These are phyloP conservation scores for Conus betulinus DNA, from an alignment of 1,140 invertebrate species.

Conservation along the genomic window DNA sequence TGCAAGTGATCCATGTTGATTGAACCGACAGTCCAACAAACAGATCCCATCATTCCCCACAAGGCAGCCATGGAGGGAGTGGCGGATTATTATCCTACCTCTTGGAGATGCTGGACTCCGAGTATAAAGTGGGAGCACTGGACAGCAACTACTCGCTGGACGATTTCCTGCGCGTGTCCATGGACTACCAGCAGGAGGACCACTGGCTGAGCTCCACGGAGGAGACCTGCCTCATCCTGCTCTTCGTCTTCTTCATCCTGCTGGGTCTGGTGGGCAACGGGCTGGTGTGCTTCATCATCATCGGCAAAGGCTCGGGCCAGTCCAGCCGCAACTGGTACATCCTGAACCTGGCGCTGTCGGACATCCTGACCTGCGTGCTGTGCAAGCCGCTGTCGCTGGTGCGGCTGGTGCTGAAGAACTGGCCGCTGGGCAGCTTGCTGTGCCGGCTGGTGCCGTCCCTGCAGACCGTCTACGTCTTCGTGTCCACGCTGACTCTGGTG, in stretches of 20 bases:
- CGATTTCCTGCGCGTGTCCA: conserved; percentile 44
- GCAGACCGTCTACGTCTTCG: conserved; percentile 75
- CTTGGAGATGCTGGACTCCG: conserved; percentile 32
- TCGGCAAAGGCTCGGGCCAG: conserved; percentile 65
- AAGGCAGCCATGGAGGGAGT: not conserved
- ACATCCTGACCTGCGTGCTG: conserved; percentile 70
- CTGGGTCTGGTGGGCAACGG: conserved; percentile 74
- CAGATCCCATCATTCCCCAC: too few relatives aligned
- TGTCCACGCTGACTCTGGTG: conserved; percentile 74
- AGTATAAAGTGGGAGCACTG: not conserved
- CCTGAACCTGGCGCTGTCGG: conserved; percentile 75
- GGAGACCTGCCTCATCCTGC: conserved; percentile 66
- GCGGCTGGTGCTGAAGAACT: conserved; percentile 70
- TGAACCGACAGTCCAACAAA: too few relatives aligned
- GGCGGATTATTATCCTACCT: conserved; percentile 1
- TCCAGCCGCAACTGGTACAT: conserved; percentile 74
- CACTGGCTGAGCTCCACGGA: conserved; percentile 42
- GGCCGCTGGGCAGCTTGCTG: conserved; percentile 70
- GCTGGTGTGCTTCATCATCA: conserved; percentile 74
- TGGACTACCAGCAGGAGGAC: conserved; percentile 42
- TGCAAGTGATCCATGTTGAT: too few relatives aligned
- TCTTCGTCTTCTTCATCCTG: conserved; percentile 73
- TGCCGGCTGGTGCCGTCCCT: conserved; percentile 72
- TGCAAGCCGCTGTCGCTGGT: conserved; percentile 71
- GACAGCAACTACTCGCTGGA: conserved; percentile 45